Evolutionary conservation across 2,113 vertebrate genomes (phyloP).

Genomic region (Cephalopterus ornatus): DNA sequence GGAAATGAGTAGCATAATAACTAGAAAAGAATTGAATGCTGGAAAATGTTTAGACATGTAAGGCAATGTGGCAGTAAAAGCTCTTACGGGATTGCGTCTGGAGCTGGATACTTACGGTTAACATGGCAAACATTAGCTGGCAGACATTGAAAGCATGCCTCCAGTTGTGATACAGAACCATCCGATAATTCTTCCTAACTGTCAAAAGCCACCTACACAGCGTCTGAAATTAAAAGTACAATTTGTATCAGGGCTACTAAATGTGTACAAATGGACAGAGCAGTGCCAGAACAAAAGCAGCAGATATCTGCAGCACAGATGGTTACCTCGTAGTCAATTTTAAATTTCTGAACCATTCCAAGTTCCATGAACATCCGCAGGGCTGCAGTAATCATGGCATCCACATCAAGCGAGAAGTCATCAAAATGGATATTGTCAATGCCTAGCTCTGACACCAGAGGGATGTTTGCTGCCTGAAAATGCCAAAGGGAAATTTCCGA

Average conservation of each 20-base stretch:
- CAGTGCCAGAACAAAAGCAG: background rate
- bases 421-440: constrained; percentile 96
- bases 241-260: constrained; percentile 12
- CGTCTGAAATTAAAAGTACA: constrained; percentile 79
- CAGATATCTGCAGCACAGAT: constrained; percentile 19
- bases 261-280: background rate
- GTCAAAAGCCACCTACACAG: constrained; percentile 98
- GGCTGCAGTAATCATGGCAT: constrained; percentile 96
- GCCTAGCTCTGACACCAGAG: constrained; percentile 92
- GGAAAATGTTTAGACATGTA: background rate
- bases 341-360: constrained; percentile 98
- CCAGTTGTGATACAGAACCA: constrained; percentile 99
- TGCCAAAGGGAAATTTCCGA: constrained; percentile 60
- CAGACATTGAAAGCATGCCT: constrained; percentile 98
- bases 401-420: constrained; percentile 96
- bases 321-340: constrained; percentile 98
- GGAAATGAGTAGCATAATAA: background rate
- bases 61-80: background rate
- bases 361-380: constrained; percentile 99
- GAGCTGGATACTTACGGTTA: constrained; percentile 82
- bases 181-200: constrained; percentile 97
- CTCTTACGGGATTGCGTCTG: background rate
- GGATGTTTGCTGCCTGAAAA: constrained; percentile 92
- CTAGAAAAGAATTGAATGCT: background rate
- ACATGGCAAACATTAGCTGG: constrained; percentile 98